Evolutionary conservation across 2,888 invertebrate species (phyloP).

Genomic region (Cryptus armator): DNA sequence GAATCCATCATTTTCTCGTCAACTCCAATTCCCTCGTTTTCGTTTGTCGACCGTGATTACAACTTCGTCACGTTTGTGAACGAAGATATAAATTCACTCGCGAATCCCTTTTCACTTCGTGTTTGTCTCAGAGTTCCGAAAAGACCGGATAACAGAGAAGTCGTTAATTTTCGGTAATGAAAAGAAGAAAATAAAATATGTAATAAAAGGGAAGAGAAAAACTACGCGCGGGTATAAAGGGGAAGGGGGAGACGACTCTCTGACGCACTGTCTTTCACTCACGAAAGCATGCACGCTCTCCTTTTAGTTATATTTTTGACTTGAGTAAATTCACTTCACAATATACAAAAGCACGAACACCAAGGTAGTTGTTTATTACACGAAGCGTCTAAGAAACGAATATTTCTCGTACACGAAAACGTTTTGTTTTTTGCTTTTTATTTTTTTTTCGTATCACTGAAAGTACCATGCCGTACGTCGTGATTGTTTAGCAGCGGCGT

Average conservation of each 20-base stretch:
- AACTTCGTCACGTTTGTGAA: background rate
- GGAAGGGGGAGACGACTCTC: constrained; percentile 31
- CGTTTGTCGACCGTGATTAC: constrained; percentile 11
- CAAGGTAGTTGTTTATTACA: background rate
- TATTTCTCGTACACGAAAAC: background rate
- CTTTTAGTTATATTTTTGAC: background rate
- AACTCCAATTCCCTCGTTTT: background rate
- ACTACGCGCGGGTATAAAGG: background rate
- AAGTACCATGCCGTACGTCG: constrained; percentile 8
- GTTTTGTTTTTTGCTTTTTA: background rate
- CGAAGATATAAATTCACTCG: background rate
- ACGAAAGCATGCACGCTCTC: constrained; percentile 36
- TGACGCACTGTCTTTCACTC: constrained; percentile 60
- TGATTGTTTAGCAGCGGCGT: constrained; percentile 25
- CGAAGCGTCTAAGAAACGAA: background rate
- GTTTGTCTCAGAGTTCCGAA: background rate
- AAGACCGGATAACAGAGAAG: constrained; percentile 2
- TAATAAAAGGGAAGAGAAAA: constrained; percentile 9
- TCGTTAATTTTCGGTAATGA: background rate
- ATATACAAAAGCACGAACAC: background rate
- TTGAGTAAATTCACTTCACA: constrained; percentile 27
- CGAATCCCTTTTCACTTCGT: background rate
- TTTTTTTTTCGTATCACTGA: constrained; percentile 6
- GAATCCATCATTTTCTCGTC: constrained; percentile 55
- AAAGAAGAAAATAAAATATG: background rate